Evolutionary conservation across 2,113 vertebrate genomes (phyloP), one percentile per base, ranked within the genome.

Genomic region (Sander vitreus): DNA sequence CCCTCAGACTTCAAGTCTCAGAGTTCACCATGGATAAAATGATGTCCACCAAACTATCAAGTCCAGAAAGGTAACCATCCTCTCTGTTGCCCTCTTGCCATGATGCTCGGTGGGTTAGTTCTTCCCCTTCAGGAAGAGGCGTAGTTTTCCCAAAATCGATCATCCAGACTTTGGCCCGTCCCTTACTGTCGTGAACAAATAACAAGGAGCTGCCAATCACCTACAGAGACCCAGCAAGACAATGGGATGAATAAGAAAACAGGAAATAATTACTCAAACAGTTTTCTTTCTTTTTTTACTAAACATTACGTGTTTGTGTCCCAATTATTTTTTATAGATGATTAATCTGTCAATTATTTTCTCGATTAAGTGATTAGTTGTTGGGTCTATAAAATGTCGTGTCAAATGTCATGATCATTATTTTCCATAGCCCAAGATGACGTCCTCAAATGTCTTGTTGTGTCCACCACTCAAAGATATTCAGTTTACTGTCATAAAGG

Each of bases 131-230:
- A 0, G 97, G 95, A 70, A 99, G 96, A 0, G 97, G 97, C 0
- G 96, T 99, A 67, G 98, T 99, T 88, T 99, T 99, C 84, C 98
- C 98, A 47, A 99, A 99, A 94, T 99, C 98, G 23, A 99, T 99
- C 98, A 99, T 99, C 98, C 98, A 99, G 77, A 99, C 97, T 93
- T 97, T 99, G 91, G 98, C 98, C 55, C 96, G 95, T 6, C 98
- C 97, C 33, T 91, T 96, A 82, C 96, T 96, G 95, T 99, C 98
- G 0, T 99, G 98, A 89, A 99, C 97, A 53, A 99, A 99, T 78
- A 99, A 96, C 62, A 99, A 96, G 57, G 98, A 99, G 94, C 98
- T 99, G 90, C 98, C 98, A 0, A 99, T 99, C 70, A 99, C 98
- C 98, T 99, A 94, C 4, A 7, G 63, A 54, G 7, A 79, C 16